Evolutionary conservation across 2,113 vertebrate genomes (phyloP).

Genomic region (Pholis gunnellus): DNA sequence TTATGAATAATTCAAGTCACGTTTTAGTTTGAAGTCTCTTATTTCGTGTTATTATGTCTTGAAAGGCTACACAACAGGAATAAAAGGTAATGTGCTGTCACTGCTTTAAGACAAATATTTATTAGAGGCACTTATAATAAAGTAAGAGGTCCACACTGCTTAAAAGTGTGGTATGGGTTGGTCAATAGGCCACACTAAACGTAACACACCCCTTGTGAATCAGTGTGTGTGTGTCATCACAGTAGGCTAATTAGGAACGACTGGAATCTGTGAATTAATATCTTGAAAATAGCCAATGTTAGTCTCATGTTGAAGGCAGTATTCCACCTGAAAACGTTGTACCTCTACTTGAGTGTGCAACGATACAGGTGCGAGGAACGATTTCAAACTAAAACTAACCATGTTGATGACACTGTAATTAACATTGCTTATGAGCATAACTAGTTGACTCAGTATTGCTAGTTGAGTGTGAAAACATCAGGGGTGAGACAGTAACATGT

Average conservation of each 20-base stretch:
- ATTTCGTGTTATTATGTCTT: neutral
- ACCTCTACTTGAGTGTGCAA: neutral
- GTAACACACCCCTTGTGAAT: neutral
- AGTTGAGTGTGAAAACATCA: neutral
- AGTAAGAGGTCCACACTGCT: neutral
- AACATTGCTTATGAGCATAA: neutral
- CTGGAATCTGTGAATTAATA: neutral
- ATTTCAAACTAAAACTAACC: neutral
- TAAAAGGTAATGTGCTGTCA: neutral
- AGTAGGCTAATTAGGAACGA: neutral
- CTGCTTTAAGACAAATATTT: neutral
- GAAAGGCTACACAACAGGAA: neutral
- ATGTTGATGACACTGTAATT: neutral
- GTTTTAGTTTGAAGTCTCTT: neutral
- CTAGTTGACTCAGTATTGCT: neutral
- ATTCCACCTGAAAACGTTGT: neutral
- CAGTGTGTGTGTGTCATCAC: neutral
- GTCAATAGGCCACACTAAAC: neutral
- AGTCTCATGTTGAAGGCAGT: neutral
- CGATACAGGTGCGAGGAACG: neutral
- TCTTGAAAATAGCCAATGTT: neutral
- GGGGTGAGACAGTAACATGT: neutral
- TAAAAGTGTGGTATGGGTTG: neutral
- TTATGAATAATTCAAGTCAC: neutral
- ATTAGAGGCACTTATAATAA: neutral